Conservation (phyloP, 2,113 vertebrate species). For the Cephalopterus ornatus region DNA sequence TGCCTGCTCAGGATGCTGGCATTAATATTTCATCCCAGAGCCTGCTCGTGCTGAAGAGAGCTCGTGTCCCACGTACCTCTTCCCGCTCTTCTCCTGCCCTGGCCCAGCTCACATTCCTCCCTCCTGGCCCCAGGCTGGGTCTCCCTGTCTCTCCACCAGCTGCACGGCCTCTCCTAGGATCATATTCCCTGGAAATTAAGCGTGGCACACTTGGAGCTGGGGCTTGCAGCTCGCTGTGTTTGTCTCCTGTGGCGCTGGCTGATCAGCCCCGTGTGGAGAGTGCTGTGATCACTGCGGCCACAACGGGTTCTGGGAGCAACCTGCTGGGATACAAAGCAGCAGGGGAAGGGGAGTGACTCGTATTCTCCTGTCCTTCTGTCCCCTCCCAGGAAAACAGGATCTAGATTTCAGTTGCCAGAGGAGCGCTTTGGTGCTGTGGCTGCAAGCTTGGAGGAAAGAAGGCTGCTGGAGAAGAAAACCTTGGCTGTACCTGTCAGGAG, state of each 20-base stretch:
- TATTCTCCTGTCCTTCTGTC: not conserved
- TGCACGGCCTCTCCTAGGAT: not conserved
- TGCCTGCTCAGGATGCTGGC: constrained; percentile 49
- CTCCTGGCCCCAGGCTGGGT: not conserved
- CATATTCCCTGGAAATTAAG: not conserved
- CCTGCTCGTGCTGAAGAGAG: not conserved
- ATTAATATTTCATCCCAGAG: constrained; percentile 72
- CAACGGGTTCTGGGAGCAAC: not conserved
- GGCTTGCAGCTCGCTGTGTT: not conserved
- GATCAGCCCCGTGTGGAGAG: not conserved
- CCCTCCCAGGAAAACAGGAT: not conserved
- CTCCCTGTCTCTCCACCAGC: not conserved
- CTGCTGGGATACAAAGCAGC: not conserved
- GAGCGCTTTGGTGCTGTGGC: not conserved
- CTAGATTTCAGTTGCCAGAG: not conserved
- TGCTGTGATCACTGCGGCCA: not conserved
- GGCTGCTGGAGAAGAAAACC: not conserved
- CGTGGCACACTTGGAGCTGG: not conserved
- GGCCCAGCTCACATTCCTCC: not conserved
- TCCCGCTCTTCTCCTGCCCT: not conserved
- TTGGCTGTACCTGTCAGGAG: not conserved
- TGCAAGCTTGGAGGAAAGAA: not conserved
- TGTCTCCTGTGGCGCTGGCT: not conserved
- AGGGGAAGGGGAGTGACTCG: not conserved
- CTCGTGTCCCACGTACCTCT: not conserved